Evolutionary conservation across 2,888 invertebrate genomes (phyloP).

Genomic region (Antitype chi): DNA sequence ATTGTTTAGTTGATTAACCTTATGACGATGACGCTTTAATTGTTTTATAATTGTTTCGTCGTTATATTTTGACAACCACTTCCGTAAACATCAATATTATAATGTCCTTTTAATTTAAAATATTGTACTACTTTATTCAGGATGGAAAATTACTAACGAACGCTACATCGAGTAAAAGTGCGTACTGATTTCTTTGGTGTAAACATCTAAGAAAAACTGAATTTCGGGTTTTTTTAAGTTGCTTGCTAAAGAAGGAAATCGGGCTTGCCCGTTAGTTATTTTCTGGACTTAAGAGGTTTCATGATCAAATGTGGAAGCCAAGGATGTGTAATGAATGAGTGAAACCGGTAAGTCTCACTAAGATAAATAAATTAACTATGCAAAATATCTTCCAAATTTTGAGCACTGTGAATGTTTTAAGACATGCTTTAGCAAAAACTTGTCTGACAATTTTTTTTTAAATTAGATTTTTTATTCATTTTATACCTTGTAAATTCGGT

Average conservation of each 20-base stretch:
- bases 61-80: constrained; percentile 6
- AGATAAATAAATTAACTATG: neutral
- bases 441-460: too few species aligned
- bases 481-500: neutral
- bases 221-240: neutral
- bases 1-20: constrained; percentile 35
- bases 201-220: neutral
- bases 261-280: too few species aligned
- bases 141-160: constrained; percentile 23
- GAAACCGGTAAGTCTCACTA: neutral
- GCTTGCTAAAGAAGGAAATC: neutral
- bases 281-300: neutral
- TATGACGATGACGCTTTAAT: constrained; percentile 36
- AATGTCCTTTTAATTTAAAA: neutral
- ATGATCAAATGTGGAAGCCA: neutral
- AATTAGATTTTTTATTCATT: neutral
- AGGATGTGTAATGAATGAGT: neutral
- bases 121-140: neutral
- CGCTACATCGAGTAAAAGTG: neutral
- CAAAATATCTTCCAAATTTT: neutral
- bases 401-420: neutral
- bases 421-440: neutral
- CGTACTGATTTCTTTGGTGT: neutral
- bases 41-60: constrained; percentile 46
- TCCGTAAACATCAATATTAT: constrained; percentile 47